Conservation (phyloP, 2,888 invertebrate genomes). For the Deilephila porcellus region DNA sequence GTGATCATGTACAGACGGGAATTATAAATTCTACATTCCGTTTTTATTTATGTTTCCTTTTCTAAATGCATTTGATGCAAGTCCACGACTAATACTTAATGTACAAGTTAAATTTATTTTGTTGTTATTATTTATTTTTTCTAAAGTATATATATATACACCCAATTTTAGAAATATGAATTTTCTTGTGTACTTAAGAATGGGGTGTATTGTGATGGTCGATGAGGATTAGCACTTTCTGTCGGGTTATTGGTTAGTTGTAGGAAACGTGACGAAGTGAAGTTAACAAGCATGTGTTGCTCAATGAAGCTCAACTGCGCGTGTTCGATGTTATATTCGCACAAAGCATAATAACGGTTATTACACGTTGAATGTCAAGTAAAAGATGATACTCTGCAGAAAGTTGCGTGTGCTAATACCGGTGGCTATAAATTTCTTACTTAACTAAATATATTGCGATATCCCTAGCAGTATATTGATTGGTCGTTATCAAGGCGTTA, state of each 20-base stretch:
- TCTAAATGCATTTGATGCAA: slow-evolving; percentile 80
- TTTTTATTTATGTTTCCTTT: slow-evolving; percentile 70
- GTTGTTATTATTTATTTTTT: slow-evolving; percentile 62
- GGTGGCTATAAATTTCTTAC: slow-evolving; percentile 57
- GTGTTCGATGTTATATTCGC: slow-evolving; percentile 64
- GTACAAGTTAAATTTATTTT: slow-evolving; percentile 66
- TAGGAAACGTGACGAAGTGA: slow-evolving; percentile 43
- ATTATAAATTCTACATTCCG: slow-evolving; percentile 83
- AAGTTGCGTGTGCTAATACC: slow-evolving; percentile 64
- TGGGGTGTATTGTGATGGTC: slow-evolving; percentile 42
- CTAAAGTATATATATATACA: slow-evolving; percentile 48
- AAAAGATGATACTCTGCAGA: slow-evolving; percentile 47
- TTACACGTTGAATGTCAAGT: slow-evolving; percentile 42
- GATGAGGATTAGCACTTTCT: slow-evolving; percentile 57
- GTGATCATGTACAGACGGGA: slow-evolving; percentile 81
- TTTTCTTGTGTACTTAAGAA: slow-evolving; percentile 65
- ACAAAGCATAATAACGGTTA: slow-evolving; percentile 66
- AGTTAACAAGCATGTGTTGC: slow-evolving; percentile 59
- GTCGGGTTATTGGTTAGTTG: slow-evolving; percentile 39
- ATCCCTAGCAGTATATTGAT: slow-evolving; percentile 8
- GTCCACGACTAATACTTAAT: slow-evolving; percentile 82
- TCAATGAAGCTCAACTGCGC: slow-evolving; percentile 75
- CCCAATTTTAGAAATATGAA: slow-evolving; percentile 50
- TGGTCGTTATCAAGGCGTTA: slow-evolving; percentile 5
- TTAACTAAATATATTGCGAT: slow-evolving; percentile 33